Evolutionary conservation across 2,888 invertebrate genomes (phyloP).

Genomic region (Nomada ruficornis): DNA sequence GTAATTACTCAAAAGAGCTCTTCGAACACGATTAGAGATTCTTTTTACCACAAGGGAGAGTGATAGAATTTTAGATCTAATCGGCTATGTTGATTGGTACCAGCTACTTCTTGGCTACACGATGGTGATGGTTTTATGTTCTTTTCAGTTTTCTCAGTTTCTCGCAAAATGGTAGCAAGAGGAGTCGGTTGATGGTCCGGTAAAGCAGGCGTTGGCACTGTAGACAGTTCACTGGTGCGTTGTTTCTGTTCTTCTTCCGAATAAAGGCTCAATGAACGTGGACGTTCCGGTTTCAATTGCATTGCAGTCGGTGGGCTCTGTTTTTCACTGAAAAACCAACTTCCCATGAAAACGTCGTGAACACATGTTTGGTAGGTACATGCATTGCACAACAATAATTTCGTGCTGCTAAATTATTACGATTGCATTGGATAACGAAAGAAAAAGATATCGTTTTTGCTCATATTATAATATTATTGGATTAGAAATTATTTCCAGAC

Average conservation of each 20-base stretch:
- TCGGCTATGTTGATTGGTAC: conserved; percentile 85
- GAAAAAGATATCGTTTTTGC: background rate
- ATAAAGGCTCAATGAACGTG: conserved; percentile 80
- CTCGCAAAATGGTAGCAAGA: conserved; percentile 65
- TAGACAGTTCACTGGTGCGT: conserved; percentile 72
- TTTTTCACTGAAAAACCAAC: conserved; percentile 75
- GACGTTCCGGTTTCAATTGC: conserved; percentile 76
- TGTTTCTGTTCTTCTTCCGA: conserved; percentile 79
- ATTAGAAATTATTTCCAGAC: background rate
- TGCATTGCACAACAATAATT: conserved; percentile 32
- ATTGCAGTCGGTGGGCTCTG: conserved; percentile 39
- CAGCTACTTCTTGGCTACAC: conserved; percentile 79
- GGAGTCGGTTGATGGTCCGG: conserved; percentile 70
- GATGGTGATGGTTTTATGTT: conserved; percentile 74
- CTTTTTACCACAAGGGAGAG: conserved; percentile 90
- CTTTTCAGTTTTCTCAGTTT: conserved; percentile 64
- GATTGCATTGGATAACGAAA: too few relatives aligned
- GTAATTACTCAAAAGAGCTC: background rate
- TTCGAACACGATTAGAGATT: conserved; percentile 4
- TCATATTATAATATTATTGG: background rate
- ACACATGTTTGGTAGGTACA: conserved; percentile 17
- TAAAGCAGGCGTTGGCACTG: conserved; percentile 74
- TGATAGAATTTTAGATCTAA: conserved; percentile 92
- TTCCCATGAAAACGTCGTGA: conserved; percentile 50
- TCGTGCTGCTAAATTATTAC: background rate